Base-by-base conservation (phyloP, 2,888 invertebrate species). In the Napeogenes inachia region DNA sequence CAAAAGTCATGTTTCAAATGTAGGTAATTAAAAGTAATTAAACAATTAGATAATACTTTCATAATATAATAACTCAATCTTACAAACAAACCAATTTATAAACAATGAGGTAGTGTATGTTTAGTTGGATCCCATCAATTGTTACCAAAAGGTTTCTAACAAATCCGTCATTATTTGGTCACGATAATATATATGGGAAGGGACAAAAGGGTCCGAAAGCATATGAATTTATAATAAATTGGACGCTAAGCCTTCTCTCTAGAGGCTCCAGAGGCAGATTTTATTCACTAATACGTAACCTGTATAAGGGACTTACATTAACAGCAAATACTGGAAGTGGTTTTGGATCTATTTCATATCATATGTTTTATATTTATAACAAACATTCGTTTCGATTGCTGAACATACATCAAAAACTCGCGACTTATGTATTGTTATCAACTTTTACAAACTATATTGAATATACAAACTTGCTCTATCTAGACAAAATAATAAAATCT, bases 211-310 rank as follows among this genome's bases (percentile, higher is more conserved):
- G 68, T 67, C 62, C 70, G 66, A 67, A 68, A 71, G 71, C 76
- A 70, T 77, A 80, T 80, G 79, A 79, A 80, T 80, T 78, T 75
- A 78, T 79, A 79, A 79, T 78, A 79, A 73, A 77, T 75, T 74
- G 72, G 70, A 75, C 73, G 72, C 45, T 72, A 74, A 78, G 72
- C 74, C 71, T 66, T 67, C 68, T 68, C 71, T 68, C 69, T 64
- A 65, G 45, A 60, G 61, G 68, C 66, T 69, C 66, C 63, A 62
- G 68, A 65, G 67, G 77, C 64, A 56, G 62, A 53, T 68, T 68
- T 65, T 64, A 77, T 78, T 75, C 74, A 71, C 63, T 70, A 71
- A 73, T 71, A 74, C 68, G 69, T 68, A 65, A 67, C 60, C 59
- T 56, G 64, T 62, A 65, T 68, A 68, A 65, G 61, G 66, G 53